phyloP scores from a whole-genome alignment of 2,113 vertebrate species.

The Pelusios castaneus region DNA sequence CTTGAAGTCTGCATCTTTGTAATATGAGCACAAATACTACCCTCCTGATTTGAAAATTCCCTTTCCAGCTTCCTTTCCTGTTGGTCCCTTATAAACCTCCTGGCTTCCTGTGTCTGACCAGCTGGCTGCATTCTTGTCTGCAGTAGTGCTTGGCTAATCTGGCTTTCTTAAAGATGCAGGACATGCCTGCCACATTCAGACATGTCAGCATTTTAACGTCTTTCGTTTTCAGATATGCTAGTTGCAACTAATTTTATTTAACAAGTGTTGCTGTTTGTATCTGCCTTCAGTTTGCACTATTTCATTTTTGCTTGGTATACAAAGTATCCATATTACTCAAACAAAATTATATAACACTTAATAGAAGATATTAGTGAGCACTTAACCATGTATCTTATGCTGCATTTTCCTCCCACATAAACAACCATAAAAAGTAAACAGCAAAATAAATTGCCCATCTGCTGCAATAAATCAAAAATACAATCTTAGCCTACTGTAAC shows the following conservation, averaged over 20 bases:
- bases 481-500: slow-evolving; percentile 61
- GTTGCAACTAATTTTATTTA: background rate
- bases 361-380: slow-evolving; percentile 57
- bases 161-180: background rate
- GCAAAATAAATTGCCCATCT: slow-evolving; percentile 73
- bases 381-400: slow-evolving; percentile 57
- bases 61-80: background rate
- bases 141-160: background rate
- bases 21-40: background rate
- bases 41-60: background rate
- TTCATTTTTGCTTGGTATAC: background rate
- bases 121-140: background rate
- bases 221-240: background rate
- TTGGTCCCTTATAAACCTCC: background rate
- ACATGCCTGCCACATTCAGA: background rate
- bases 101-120: background rate
- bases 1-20: background rate
- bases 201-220: background rate
- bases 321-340: background rate
- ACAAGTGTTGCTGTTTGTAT: background rate
- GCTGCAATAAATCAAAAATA: slow-evolving; percentile 75
- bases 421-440: slow-evolving; percentile 68
- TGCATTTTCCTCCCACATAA: slow-evolving; percentile 64
- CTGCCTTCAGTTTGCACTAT: background rate
- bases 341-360: slow-evolving; percentile 32